Evolutionary conservation across 2,888 invertebrate genomes (phyloP).

Genomic region (Tethea ocularis): DNA sequence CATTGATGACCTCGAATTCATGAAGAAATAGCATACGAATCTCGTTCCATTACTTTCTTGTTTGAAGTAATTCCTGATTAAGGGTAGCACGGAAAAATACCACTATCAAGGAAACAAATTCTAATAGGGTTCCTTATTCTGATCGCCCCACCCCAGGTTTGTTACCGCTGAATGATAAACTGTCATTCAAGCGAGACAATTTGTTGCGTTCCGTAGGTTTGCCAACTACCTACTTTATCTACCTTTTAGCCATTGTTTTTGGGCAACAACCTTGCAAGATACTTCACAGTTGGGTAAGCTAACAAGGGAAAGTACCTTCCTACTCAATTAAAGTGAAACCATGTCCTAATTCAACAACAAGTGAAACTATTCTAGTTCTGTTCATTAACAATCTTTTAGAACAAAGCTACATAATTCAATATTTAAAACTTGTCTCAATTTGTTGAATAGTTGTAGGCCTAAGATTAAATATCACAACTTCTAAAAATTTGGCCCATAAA

Average conservation of each 20-base stretch:
- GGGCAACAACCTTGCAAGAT: conserved; percentile 24
- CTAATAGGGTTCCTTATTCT: conserved; percentile 50
- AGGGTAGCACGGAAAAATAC: conserved; percentile 17
- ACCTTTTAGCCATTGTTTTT: conserved; percentile 35
- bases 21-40: conserved; percentile 60
- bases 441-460: no score
- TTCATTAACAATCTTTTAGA: neutral
- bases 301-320: conserved; percentile 24
- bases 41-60: conserved; percentile 35
- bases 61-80: conserved; percentile 20
- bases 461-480: neutral
- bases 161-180: conserved; percentile 64
- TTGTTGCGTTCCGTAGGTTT: conserved; percentile 61
- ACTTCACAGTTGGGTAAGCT: conserved; percentile 33
- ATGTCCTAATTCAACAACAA: conserved; percentile 5
- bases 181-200: conserved; percentile 69
- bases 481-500: neutral
- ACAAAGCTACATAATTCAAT: neutral
- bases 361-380: neutral
- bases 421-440: no score
- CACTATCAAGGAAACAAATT: conserved; percentile 28
- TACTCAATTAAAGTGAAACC: conserved; percentile 12
- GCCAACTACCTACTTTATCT: conserved; percentile 33
- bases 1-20: conserved; percentile 71
- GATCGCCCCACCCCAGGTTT: conserved; percentile 76